phyloP scores from a whole-genome alignment of 2,797 vertebrate genomes.

The Scolopax rusticola region DNA sequence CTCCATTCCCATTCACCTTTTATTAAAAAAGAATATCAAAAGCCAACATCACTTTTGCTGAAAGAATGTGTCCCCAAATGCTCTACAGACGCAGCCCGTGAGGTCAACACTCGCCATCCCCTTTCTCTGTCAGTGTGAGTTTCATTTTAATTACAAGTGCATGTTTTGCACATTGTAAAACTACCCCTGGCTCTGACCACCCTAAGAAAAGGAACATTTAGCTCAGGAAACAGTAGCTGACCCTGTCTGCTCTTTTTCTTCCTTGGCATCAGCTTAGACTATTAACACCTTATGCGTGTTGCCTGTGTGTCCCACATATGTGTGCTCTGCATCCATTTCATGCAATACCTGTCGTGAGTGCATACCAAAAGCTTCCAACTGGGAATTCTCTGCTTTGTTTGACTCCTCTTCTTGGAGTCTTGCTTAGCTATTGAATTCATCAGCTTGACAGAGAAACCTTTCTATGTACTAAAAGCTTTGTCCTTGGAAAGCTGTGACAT shows the following conservation, averaged over 20 bases:
- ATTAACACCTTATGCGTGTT: slow-evolving; percentile 74
- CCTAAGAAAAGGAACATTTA: slow-evolving; percentile 76
- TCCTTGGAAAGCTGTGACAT: slow-evolving; percentile 72
- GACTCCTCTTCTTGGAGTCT: slow-evolving; percentile 40
- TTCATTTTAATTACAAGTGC: slow-evolving; percentile 72
- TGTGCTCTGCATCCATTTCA: slow-evolving; percentile 63
- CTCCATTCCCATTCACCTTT: slow-evolving; percentile 1
- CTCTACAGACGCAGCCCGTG: slow-evolving; percentile 50
- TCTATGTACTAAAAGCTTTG: slow-evolving; percentile 54
- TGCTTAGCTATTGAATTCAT: slow-evolving; percentile 60
- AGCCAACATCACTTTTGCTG: slow-evolving; percentile 9
- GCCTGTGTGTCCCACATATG: slow-evolving; percentile 16
- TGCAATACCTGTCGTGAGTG: slow-evolving; percentile 35
- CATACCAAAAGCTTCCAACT: slow-evolving; percentile 37
- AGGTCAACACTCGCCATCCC: slow-evolving; percentile 32
- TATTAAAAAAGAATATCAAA: slow-evolving; percentile 10
- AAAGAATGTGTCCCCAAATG: slow-evolving; percentile 54
- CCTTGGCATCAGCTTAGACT: slow-evolving; percentile 74
- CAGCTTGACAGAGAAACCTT: slow-evolving; percentile 57
- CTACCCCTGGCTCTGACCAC: slow-evolving; percentile 61
- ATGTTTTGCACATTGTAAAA: slow-evolving; percentile 70
- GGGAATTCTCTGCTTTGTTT: slow-evolving; percentile 56
- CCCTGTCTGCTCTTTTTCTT: slow-evolving; percentile 77
- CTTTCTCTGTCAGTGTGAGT: slow-evolving; percentile 74
- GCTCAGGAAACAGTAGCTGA: slow-evolving; percentile 83